Conservation (phyloP, 2,113 vertebrate genomes). For the Lamprologus tigripictilis region DNA sequence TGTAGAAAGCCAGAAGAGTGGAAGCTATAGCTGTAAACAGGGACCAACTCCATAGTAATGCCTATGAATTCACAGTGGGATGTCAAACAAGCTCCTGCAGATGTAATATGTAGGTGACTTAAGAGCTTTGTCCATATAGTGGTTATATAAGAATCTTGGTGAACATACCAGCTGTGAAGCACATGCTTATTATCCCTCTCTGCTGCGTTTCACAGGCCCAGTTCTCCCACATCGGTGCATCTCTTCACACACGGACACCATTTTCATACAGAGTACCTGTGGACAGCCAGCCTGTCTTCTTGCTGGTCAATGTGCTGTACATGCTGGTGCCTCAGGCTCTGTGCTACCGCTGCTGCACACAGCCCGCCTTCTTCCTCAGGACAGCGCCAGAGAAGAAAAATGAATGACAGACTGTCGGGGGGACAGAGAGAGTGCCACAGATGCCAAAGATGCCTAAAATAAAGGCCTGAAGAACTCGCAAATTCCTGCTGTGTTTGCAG, state of each 20-base stretch:
- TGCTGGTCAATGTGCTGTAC: constrained; percentile 80
- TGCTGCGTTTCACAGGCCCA: constrained; percentile 74
- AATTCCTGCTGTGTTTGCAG: background rate
- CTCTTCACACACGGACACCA: constrained; percentile 91
- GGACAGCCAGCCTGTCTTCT: constrained; percentile 76
- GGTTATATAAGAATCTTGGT: background rate
- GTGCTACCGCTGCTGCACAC: constrained; percentile 83
- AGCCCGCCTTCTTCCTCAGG: constrained; percentile 83
- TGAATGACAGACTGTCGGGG: constrained; percentile 5
- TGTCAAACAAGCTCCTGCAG: background rate
- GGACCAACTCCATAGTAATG: background rate
- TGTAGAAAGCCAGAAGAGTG: background rate
- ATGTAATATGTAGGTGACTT: background rate
- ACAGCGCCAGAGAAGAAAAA: constrained; percentile 49
- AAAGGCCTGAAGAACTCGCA: background rate
- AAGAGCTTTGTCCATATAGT: background rate
- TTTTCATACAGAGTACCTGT: constrained; percentile 88
- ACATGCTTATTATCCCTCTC: background rate
- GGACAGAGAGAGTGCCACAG: background rate
- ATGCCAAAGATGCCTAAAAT: background rate
- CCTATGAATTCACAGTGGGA: background rate
- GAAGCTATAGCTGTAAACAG: background rate
- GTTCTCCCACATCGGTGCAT: constrained; percentile 89
- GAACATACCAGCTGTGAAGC: background rate
- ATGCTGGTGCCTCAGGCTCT: constrained; percentile 84